Conservation (phyloP, 2,888 invertebrate species). For the Drosophila buzzatii region DNA sequence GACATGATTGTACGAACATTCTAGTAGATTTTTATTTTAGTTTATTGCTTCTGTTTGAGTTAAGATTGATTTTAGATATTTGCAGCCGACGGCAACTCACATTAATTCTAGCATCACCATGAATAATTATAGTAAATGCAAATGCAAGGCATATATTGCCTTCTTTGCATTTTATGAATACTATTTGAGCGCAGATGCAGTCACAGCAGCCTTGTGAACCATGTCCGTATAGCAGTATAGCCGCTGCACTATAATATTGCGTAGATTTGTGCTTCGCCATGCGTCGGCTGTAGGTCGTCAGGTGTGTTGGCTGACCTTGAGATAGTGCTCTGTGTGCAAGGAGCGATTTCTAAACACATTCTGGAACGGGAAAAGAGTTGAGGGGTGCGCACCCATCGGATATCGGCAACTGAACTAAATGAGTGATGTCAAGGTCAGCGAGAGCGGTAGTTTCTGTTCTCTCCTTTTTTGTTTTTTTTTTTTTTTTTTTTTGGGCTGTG, state of each 20-base stretch:
- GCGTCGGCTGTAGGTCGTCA: slow-evolving; percentile 13
- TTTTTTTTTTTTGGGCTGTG: slow-evolving; percentile 12
- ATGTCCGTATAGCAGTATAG: neutral
- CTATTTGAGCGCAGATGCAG: neutral
- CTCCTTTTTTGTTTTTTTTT: slow-evolving; percentile 9
- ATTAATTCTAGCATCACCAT: too few species aligned
- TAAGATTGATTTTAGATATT: neutral
- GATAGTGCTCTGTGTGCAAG: slow-evolving; percentile 10
- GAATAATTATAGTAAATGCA: neutral
- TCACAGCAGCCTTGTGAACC: neutral
- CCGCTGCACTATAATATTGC: slow-evolving; percentile 50
- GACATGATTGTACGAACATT: too few species aligned
- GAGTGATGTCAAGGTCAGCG: slow-evolving; percentile 53
- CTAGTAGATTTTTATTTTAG: too few species aligned
- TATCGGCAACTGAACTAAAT: slow-evolving; percentile 1
- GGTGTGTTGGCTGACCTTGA: slow-evolving; percentile 69
- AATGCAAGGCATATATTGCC: too few species aligned
- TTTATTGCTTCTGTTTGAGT: too few species aligned
- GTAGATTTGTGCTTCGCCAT: slow-evolving; percentile 22
- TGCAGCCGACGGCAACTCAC: neutral
- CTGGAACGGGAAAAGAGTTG: slow-evolving; percentile 65
- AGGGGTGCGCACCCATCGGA: slow-evolving; percentile 27
- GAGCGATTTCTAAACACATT: slow-evolving; percentile 68
- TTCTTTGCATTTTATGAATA: neutral
- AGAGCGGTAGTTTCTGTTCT: slow-evolving; percentile 12